Conservation (phyloP, 1,140 invertebrate species). For the Pachypsylla venusta region DNA sequence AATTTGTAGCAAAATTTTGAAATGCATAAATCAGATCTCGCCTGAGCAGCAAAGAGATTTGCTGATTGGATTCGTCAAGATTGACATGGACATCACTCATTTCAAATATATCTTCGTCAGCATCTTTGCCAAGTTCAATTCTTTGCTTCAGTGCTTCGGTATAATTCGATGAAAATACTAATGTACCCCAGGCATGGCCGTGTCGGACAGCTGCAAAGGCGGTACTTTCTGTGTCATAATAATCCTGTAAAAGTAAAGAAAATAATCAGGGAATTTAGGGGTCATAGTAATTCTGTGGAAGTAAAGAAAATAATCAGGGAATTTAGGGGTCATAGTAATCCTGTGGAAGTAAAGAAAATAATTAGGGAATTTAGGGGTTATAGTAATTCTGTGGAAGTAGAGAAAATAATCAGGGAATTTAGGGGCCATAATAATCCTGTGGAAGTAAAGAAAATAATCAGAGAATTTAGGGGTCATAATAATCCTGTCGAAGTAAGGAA, state of each 20-base stretch:
- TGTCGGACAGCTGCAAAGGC: constrained; percentile 51
- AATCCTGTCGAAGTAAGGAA: too few species aligned
- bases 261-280: too few species aligned
- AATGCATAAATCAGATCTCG: constrained; percentile 65
- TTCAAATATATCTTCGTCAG: constrained; percentile 59
- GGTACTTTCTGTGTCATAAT: constrained; percentile 45
- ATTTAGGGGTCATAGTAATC: too few species aligned
- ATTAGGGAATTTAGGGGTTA: too few species aligned
- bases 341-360: too few species aligned
- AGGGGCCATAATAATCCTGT: too few species aligned
- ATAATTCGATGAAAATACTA: constrained; percentile 76
- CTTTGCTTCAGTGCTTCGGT: constrained; percentile 59
- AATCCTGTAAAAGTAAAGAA: constrained; percentile 39
- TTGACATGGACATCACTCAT: constrained; percentile 67
- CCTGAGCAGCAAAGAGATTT: constrained; percentile 70
- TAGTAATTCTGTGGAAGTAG: too few species aligned
- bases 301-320: too few species aligned
- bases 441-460: too few species aligned
- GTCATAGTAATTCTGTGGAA: too few species aligned
- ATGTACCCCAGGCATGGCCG: constrained; percentile 69
- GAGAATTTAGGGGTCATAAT: too few species aligned
- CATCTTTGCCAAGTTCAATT: constrained; percentile 46
- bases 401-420: too few species aligned
- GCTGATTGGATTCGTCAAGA: constrained; percentile 87
- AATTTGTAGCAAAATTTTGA: constrained; percentile 49